phyloP scores from a whole-genome alignment of 2,797 vertebrate genomes.

The Falco berigora region DNA sequence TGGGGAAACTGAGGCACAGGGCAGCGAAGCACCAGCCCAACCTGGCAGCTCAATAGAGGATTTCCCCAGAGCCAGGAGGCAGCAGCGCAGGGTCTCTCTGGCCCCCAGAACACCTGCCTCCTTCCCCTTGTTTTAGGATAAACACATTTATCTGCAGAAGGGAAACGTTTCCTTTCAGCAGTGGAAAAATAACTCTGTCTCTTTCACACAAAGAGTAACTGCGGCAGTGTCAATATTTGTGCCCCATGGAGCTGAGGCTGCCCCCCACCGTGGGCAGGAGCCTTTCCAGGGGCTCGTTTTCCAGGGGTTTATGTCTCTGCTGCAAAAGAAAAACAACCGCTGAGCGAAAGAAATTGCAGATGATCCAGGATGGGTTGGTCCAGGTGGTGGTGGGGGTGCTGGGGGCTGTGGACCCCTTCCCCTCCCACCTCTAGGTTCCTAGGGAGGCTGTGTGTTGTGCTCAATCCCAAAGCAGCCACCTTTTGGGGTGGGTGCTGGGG shows the following conservation, averaged over 20 bases:
- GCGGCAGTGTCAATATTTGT: background rate
- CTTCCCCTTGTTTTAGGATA: background rate
- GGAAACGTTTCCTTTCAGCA: background rate
- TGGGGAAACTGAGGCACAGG: background rate
- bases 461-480: background rate
- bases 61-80: rapidly evolving
- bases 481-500: background rate
- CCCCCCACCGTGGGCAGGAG: background rate
- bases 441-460: background rate
- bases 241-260: background rate
- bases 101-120: rapidly evolving
- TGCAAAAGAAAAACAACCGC: background rate
- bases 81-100: rapidly evolving
- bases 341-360: background rate
- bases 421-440: rapidly evolving
- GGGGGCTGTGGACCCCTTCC: rapidly evolving
- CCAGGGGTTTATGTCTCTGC: background rate
- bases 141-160: background rate
- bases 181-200: background rate
- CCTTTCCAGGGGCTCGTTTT: background rate
- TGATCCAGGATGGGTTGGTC: background rate
- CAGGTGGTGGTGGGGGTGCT: rapidly evolving
- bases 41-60: rapidly evolving
- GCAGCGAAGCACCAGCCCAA: rapidly evolving
- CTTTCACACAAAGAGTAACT: background rate